Percentiles rank a stretch among this genome's conserved stretches.
phyloP scores from a whole-genome alignment of 64 coral and sea anemone species.

The Stichodactyla mertensii region DNA sequence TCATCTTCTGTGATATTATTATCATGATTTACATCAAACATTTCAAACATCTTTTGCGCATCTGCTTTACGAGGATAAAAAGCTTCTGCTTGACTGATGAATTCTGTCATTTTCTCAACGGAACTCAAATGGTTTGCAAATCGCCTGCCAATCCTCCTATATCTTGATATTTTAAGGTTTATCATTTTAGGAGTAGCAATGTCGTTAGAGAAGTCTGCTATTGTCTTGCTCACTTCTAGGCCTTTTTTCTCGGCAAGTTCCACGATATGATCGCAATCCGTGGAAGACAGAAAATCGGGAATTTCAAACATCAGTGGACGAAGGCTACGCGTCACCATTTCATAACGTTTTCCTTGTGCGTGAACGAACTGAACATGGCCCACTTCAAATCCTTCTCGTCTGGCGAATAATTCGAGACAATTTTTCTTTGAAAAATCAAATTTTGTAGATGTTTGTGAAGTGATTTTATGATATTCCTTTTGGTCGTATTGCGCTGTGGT shows the following conservation, averaged over 20 bases:
- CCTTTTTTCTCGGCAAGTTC: constrained; percentile 25
- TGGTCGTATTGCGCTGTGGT: background rate
- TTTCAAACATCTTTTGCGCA: constrained; percentile 10
- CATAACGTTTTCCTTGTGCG: constrained; percentile 8
- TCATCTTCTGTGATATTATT: constrained; percentile 2
- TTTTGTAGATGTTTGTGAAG: background rate
- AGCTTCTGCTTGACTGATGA: background rate
- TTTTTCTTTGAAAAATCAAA: background rate
- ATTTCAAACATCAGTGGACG: constrained; percentile 49
- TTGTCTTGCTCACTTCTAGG: constrained; percentile 7
- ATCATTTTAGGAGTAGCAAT: background rate
- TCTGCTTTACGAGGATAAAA: background rate
- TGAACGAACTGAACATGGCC: constrained; percentile 21
- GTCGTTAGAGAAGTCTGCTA: background rate
- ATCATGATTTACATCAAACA: constrained; percentile 13
- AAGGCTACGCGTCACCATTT: constrained; percentile 26
- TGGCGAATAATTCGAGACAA: background rate
- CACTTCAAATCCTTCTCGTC: background rate
- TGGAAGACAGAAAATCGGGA: constrained; percentile 26
- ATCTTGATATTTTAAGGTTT: background rate
- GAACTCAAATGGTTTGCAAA: constrained; percentile 22
- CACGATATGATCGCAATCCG: constrained; percentile 38
- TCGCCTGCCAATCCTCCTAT: background rate
- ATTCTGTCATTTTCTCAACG: constrained; percentile 21
- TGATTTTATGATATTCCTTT: background rate